Percentiles rank a stretch among this genome's conserved stretches.
These are phyloP conservation scores for Hemiscyllium ocellatum DNA, from an alignment of 2,113 vertebrate species.

Conservation along the genomic window DNA sequence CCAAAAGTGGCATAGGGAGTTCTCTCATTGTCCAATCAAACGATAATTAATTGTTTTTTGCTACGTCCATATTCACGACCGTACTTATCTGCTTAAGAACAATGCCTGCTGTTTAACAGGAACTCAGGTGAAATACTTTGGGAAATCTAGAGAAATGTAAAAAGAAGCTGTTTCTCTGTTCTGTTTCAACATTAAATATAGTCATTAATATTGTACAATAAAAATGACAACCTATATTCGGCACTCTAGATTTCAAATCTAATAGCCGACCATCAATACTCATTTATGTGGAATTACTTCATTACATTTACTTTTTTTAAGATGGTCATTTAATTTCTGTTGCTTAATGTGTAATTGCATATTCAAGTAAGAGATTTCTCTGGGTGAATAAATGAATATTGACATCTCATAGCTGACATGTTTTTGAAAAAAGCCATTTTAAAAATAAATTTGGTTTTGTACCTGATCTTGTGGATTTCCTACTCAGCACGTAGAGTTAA, in stretches of 20 bases:
- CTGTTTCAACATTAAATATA: neutral
- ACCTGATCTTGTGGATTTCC: neutral
- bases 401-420: neutral
- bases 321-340: neutral
- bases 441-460: neutral
- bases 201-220: neutral
- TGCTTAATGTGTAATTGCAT: neutral
- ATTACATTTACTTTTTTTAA: neutral
- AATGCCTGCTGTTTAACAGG: neutral
- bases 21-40: neutral
- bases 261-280: neutral
- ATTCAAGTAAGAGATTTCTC: neutral
- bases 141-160: neutral
- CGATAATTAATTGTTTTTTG: neutral
- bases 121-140: neutral
- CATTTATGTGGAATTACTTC: neutral
- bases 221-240: neutral
- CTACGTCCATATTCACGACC: neutral
- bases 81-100: neutral
- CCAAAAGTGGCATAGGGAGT: neutral
- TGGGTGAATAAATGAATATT: neutral
- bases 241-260: neutral
- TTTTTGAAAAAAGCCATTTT: neutral
- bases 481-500: neutral
- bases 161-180: neutral